Evolutionary conservation across 2,888 invertebrate species (phyloP).

Genomic region (Sphinx pinastri): DNA sequence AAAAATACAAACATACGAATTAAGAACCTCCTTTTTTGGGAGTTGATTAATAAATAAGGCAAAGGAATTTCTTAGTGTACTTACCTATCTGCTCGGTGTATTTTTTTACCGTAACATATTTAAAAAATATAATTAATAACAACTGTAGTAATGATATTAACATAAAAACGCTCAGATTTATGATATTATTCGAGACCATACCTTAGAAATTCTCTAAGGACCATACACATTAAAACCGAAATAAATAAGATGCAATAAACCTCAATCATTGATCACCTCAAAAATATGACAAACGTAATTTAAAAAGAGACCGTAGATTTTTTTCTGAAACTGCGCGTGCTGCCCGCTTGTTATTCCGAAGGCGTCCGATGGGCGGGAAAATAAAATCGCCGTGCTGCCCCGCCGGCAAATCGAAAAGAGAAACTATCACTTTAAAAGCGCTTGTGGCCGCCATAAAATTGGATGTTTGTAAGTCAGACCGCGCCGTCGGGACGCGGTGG

Average conservation of each 20-base stretch:
- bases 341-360: slow-evolving; percentile 38
- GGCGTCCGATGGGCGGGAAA: slow-evolving; percentile 47
- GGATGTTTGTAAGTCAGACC: slow-evolving; percentile 72
- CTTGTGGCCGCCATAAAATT: slow-evolving; percentile 63
- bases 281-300: slow-evolving; percentile 2
- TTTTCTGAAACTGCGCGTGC: background rate
- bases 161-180: too few relatives aligned
- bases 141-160: too few relatives aligned
- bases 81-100: too few relatives aligned
- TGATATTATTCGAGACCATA: too few relatives aligned
- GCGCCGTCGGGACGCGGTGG: slow-evolving; percentile 33
- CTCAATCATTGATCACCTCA: background rate
- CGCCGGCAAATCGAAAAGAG: slow-evolving; percentile 69
- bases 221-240: too few relatives aligned
- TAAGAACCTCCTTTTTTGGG: too few relatives aligned
- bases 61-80: too few relatives aligned
- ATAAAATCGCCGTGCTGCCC: slow-evolving; percentile 64
- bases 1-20: background rate
- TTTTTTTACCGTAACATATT: too few relatives aligned
- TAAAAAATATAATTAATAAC: too few relatives aligned
- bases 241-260: too few relatives aligned
- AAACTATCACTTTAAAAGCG: slow-evolving; percentile 74
- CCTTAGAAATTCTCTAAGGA: too few relatives aligned
- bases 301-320: slow-evolving; percentile 1
- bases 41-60: too few relatives aligned